Evolutionary conservation across 2,797 vertebrate species (phyloP), one percentile per base, ranked within the genome.

Genomic region (Sarcoramphus papa): DNA sequence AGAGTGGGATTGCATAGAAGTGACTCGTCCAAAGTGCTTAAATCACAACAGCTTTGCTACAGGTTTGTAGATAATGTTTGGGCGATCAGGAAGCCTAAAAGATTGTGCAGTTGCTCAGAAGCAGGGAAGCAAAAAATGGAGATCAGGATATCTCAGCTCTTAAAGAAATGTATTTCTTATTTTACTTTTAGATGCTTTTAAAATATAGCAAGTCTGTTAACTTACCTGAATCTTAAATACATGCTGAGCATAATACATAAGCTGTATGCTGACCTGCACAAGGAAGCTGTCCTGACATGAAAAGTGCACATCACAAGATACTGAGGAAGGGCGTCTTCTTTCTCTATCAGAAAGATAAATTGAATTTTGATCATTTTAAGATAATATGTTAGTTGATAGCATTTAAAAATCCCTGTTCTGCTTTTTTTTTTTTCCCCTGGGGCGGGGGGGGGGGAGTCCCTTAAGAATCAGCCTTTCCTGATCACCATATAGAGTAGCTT

Each of bases 321-420:
- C 12, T 1, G 0, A 53, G 31, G 53, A 87, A 89, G 50, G 6
- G 11, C 0, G 0, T 72, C 41, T 74, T 78, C 48, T 53, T 84
- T 75, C 56, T 67, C 53, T 81, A 24, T 25, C 41, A 70, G 57
- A 80, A 80, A 88, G 47, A 59, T 24, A 63, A 88, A 77, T 15
- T 28, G 60, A 53, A 62, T 75, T 86, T 92, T 60, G 37, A 27
- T 35, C 18, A 64, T 70, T 86, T 72, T 37, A 64, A 87, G n/a
- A 47, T n/a, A 72, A 75, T 90, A 81, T 41, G 8, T 56, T n/a
- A 40, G 33, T 35, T 59, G 31, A 70, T 20, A 30, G 9, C 22
- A 67, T 63, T 53, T 12, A 5, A 62, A 53, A 59, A 60, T 12
- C 18, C 7, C 4, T 72, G 22, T 57, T 87, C 22, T 70, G 9